Evolutionary conservation across 2,797 vertebrate species (phyloP).

Genomic region (Alcedo atthis): DNA sequence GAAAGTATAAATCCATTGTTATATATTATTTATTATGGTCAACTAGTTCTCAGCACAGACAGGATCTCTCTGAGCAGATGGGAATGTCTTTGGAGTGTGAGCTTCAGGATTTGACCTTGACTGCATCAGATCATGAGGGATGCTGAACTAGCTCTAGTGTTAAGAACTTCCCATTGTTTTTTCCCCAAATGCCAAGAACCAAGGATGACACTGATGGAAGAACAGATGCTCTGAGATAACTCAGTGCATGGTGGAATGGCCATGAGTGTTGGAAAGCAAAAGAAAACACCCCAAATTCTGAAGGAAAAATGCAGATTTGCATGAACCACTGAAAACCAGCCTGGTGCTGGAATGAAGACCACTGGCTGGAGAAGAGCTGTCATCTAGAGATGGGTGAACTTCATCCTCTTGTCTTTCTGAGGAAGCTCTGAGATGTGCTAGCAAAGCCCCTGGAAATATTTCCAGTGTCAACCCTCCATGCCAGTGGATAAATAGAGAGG

Average conservation of each 20-base stretch:
- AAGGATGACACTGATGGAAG: background rate
- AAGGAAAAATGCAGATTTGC: background rate
- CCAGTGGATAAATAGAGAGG: background rate
- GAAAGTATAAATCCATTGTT: background rate
- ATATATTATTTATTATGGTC: background rate
- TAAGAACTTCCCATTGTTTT: background rate
- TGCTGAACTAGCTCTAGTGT: background rate
- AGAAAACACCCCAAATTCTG: background rate
- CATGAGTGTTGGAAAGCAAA: background rate
- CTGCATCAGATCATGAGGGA: background rate
- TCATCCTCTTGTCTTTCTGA: background rate
- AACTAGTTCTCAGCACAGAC: background rate
- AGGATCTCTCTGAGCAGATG: background rate
- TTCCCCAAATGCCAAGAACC: background rate
- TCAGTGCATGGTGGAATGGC: background rate
- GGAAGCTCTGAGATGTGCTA: background rate
- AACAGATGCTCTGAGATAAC: background rate
- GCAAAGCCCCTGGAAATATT: background rate
- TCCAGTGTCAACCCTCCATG: background rate
- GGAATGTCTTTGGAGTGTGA: accelerated
- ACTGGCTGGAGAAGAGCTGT: background rate
- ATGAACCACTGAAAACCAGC: background rate
- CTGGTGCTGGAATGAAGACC: background rate
- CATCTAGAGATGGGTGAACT: background rate
- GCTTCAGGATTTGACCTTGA: background rate